Evolutionary conservation across 2,888 invertebrate genomes (phyloP).

Genomic region (Bursaphelenchus okinawaensis): DNA sequence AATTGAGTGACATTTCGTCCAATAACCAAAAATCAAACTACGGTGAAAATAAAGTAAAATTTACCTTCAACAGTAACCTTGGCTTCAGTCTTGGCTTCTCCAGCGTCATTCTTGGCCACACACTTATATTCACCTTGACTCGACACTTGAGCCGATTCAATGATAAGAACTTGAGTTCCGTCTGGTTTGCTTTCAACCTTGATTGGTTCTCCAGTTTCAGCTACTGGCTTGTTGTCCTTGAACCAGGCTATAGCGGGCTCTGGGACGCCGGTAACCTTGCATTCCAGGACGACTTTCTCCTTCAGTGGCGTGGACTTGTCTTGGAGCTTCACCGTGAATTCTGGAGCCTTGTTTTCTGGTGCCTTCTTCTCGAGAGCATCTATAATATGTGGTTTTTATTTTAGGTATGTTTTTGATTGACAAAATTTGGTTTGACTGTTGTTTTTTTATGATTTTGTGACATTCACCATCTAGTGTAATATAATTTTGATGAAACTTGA

Average conservation of each 20-base stretch:
- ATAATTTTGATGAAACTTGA: too few species aligned
- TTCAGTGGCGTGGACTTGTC: conserved; percentile 42
- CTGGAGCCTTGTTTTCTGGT: conserved; percentile 35
- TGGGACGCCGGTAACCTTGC: conserved; percentile 50
- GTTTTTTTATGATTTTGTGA: background rate
- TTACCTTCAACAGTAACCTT: conserved; percentile 45
- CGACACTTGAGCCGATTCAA: conserved; percentile 38
- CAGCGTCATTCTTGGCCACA: conserved; percentile 53
- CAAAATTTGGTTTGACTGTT: background rate
- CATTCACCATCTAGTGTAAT: too few species aligned
- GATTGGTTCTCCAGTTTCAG: conserved; percentile 12
- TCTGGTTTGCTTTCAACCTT: conserved; percentile 34
- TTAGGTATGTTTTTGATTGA: too few species aligned
- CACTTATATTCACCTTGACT: conserved; percentile 41
- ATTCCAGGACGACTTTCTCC: conserved; percentile 64
- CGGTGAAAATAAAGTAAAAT: conserved; percentile 12
- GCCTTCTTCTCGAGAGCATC: conserved; percentile 44
- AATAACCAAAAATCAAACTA: too few species aligned
- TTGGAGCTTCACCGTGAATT: conserved; percentile 44
- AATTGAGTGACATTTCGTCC: too few species aligned
- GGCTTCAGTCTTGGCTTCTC: conserved; percentile 45
- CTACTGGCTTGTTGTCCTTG: conserved; percentile 71
- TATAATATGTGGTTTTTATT: too few species aligned
- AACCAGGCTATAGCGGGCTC: conserved; percentile 62
- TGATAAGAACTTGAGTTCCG: conserved; percentile 43